Conservation (phyloP, 2,888 invertebrate genomes). For the Callyntrura sp. region DNA sequence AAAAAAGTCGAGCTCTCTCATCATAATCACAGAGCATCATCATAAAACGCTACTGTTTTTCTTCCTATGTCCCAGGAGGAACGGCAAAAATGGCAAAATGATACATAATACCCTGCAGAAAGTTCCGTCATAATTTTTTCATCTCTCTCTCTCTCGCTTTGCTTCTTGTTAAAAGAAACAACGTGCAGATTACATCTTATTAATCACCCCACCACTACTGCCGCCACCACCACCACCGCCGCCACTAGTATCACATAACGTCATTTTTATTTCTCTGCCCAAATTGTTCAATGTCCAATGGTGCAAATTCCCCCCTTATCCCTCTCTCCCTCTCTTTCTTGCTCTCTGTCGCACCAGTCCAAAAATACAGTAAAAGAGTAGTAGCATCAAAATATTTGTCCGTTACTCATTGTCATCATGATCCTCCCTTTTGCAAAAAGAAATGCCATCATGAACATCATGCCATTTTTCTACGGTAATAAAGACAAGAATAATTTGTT, state of each 20-base stretch:
- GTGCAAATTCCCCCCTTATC: background rate
- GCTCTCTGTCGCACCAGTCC: background rate
- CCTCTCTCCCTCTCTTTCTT: background rate
- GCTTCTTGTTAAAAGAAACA: too few species aligned
- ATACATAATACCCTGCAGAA: background rate
- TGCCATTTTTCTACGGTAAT: conserved; percentile 13
- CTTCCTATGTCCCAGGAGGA: conserved; percentile 50
- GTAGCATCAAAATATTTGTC: conserved; percentile 10
- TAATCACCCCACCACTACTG: too few species aligned
- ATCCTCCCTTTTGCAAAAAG: background rate
- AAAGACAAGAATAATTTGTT: conserved; percentile 40
- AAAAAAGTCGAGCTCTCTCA: background rate
- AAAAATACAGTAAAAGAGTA: conserved; percentile 24
- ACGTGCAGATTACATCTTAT: too few species aligned
- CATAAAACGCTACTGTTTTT: background rate
- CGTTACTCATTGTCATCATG: conserved; percentile 24
- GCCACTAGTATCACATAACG: background rate
- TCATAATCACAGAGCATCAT: background rate
- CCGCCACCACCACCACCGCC: background rate
- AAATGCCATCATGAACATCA: background rate
- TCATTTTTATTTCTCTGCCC: conserved; percentile 34
- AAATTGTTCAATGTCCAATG: conserved; percentile 36
- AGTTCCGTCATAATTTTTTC: background rate
- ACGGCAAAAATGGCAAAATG: conserved; percentile 39
- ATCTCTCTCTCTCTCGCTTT: background rate